Evolutionary conservation across 2,113 vertebrate species (phyloP), one percentile per base, ranked within the genome.

Genomic region (Microtus montanus): DNA sequence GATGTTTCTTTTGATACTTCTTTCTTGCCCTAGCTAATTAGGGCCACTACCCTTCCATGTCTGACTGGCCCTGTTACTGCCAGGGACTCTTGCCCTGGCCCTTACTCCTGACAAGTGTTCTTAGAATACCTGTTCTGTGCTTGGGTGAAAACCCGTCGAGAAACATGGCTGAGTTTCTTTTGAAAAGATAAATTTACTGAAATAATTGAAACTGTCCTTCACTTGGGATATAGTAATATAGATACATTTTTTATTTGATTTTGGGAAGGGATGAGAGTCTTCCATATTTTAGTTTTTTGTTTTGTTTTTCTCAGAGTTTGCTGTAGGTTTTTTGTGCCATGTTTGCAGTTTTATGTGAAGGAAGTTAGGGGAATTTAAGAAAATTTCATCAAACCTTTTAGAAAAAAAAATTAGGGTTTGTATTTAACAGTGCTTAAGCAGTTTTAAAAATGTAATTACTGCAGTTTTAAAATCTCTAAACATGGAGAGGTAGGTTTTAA

Each of bases 61-160:
- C 10, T n/a, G 0, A 79, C 30, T 87, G 38, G 28, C 52, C 19
- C 22, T 20, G 11, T 88, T 85, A 41, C 82, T 94, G 52, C 44
- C 30, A 38, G 33, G 61, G 85, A 44, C 10, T 84, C 10, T 79
- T 92, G 24, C 79, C 33, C 17, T 17, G 82, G 7, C 85, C 35
- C 84, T 90, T 93, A 54, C 54, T 85, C 54, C 71, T 94, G 83
- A 91, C 66, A 95, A 68, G 10, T 12, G 68, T 87, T 95, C 96
- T 95, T 47, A 66, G 38, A 44, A 47, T 61, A 93, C 83, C 41
- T 92, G 44, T 7, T 71, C 4, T 94, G 80, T 64, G 44, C 85
- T 95, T 83, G 61, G 78, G 58, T 85, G 28, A 20, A 61, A 47
- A 44, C 38, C 28, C 38, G 33, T 44, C 4, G 79, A 61, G 54